A percentile compares a stretch with the other conserved stretches of the same genome.
Conservation (phyloP, 2,113 vertebrate species). For the Syrmaticus mikado region DNA sequence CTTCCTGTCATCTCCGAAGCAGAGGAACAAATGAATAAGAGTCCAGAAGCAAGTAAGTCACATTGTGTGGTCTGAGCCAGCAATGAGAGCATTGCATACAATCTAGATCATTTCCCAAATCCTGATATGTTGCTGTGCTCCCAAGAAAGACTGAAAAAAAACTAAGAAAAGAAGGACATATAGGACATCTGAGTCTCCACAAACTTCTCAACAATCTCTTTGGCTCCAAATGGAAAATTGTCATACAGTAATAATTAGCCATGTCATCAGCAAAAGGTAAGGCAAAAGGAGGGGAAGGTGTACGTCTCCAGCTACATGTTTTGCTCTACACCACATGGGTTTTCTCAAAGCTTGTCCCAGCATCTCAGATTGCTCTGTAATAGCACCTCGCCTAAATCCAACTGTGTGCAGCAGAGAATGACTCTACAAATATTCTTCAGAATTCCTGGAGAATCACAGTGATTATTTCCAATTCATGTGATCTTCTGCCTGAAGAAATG, state of each 20-base stretch:
- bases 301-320: background rate
- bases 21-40: background rate
- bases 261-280: background rate
- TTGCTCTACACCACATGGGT: background rate
- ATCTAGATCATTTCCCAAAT: background rate
- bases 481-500: background rate
- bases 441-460: background rate
- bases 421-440: background rate
- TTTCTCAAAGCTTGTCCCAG: background rate
- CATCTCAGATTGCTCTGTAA: background rate
- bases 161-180: background rate
- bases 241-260: background rate
- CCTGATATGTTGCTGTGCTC: background rate
- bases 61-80: accelerated
- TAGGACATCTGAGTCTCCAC: background rate
- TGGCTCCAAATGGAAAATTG: background rate
- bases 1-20: background rate
- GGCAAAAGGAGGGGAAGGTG: background rate
- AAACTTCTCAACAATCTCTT: background rate
- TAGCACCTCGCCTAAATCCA: background rate
- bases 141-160: background rate
- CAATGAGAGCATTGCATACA: background rate
- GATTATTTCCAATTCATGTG: background rate
- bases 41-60: background rate
- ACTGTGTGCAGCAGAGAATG: background rate